Percentiles rank a stretch among this genome's conserved stretches.
phyloP scores from a whole-genome alignment of 2,888 invertebrate species.

The Noctua comes region DNA sequence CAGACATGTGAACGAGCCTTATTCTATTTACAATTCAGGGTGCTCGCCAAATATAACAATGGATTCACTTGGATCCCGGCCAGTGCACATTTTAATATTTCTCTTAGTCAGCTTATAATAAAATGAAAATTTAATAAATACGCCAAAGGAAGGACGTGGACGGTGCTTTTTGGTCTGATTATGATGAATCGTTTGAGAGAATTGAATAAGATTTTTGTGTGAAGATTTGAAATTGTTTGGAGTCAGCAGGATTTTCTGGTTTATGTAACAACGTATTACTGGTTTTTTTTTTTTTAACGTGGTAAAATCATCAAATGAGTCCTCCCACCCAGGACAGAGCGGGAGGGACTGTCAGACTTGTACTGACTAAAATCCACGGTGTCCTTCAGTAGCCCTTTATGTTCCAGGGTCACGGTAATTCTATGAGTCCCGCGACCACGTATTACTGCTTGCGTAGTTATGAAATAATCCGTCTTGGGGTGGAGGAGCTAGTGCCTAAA shows the following conservation, averaged over 20 bases:
- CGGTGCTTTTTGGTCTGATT: constrained; percentile 23
- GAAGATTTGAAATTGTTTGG: constrained; percentile 20
- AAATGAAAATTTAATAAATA: constrained; percentile 63
- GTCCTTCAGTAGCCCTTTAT: no score
- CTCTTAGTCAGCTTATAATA: constrained; percentile 52
- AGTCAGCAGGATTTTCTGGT: not conserved
- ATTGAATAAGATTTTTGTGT: constrained; percentile 40
- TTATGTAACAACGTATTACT: not conserved
- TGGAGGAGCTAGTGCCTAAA: no score
- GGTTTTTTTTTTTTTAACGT: no score
- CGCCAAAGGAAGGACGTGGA: constrained; percentile 30
- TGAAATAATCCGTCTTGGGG: no score
- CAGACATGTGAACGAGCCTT: constrained; percentile 31
- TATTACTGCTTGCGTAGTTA: no score
- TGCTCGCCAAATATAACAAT: constrained; percentile 73
- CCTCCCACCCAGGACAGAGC: no score
- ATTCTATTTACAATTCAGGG: constrained; percentile 67
- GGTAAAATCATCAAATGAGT: no score
- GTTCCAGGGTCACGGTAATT: no score
- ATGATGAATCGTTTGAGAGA: constrained; percentile 42
- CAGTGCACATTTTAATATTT: constrained; percentile 70
- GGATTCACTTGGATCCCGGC: constrained; percentile 69
- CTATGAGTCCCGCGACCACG: no score
- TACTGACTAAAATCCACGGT: no score
- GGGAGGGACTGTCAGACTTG: no score